Base-by-base conservation (phyloP, 2,888 invertebrate genomes). In the Stenodera caucasica region DNA sequence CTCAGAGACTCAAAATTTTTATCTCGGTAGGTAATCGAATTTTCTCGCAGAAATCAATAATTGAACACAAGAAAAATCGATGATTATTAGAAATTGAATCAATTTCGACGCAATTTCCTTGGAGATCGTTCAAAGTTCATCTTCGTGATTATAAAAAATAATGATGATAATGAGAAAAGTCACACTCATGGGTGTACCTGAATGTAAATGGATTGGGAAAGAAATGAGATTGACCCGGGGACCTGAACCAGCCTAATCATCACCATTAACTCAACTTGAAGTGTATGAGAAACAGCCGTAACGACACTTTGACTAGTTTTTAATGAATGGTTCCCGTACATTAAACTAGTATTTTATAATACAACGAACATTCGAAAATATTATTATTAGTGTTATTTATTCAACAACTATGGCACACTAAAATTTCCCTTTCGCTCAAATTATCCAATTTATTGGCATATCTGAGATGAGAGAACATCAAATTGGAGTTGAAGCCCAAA, bases 231-330 rank as follows among this genome's bases (percentile, higher is more conserved):
- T 18, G 52, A 21, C 52, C 52, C 9, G 30, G 21, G 52, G 33
- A 52, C 18, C 15, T 32, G 32, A 9, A 33, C 45, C 45, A 40
- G 55, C 58, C 35, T 59, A 57, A 66, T 66, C 58, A 64, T 64
- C 60, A 67, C 54, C 59, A 66, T 65, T 61, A 66, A 63, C 59
- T 57, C 57, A 51, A 55, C 58, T 58, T 18, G 45, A 58, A 65
- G 66, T 64, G 65, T 67, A 71, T 69, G 69, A 67, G 72, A 70
- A 68, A 67, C 58, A 66, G 65, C 66, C 55, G 45, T 70, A 72
- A 71, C 67, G 71, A 70, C 69, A 70, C 70, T 65, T 68, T 70
- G 70, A 71, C 69, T 70, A 69, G 70, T 61, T 72, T 72, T 71
- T 71, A 72, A 72, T 72, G 70, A 70, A 58, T 57, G 70, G 71